Conservation (phyloP, 1,140 invertebrate genomes). For the Anoplolepis gracilipes region DNA sequence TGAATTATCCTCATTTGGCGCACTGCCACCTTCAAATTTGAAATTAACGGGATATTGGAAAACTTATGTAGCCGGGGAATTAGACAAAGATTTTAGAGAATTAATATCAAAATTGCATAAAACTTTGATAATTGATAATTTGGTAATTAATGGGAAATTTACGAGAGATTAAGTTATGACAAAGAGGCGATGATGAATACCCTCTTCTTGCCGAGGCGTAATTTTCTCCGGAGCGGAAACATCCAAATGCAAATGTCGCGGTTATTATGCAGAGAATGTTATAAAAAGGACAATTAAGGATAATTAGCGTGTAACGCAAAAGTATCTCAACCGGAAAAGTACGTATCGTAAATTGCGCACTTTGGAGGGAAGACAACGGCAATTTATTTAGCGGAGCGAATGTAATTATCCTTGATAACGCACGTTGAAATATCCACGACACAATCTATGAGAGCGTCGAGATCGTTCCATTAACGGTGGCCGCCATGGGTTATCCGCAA, state of each 20-base stretch:
- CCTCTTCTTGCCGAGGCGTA: background rate
- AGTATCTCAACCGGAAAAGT: background rate
- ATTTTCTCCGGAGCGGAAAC: conserved; percentile 18
- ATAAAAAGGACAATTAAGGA: background rate
- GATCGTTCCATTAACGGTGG: conserved; percentile 68
- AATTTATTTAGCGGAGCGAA: conserved; percentile 2
- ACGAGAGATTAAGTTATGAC: conserved; percentile 7
- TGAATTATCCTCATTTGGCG: conserved; percentile 10
- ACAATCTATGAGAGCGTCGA: conserved; percentile 2
- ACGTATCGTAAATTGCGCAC: background rate
- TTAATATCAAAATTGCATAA: background rate
- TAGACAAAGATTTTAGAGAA: conserved; percentile 11
- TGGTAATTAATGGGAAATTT: conserved; percentile 27
- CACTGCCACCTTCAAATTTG: conserved; percentile 9
- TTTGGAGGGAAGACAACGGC: background rate
- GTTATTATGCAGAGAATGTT: conserved; percentile 1
- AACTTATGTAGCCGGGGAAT: conserved; percentile 1
- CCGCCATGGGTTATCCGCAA: conserved; percentile 63
- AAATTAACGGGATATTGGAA: conserved; percentile 18
- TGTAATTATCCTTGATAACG: conserved; percentile 5
- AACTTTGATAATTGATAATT: conserved; percentile 40
- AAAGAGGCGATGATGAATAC: conserved; percentile 13
- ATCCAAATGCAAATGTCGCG: conserved; percentile 23
- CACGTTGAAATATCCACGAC: conserved; percentile 33
- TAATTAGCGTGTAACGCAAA: conserved; percentile 31